Base-by-base conservation (phyloP, 2,113 vertebrate species). In the Saguinus midas region DNA sequence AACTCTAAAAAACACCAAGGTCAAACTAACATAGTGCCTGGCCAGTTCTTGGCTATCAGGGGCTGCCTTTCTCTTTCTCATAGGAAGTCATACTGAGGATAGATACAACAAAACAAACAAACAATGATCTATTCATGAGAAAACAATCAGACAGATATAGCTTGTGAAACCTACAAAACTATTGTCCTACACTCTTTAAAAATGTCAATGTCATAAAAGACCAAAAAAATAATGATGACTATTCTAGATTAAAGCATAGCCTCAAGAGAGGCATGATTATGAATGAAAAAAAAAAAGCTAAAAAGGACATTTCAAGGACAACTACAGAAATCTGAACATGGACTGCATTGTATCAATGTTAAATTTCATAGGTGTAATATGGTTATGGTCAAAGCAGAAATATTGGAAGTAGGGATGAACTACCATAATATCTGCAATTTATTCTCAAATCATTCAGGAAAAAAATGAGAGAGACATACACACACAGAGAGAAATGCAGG, bases 11-110 rank as follows among this genome's bases (percentile, higher is more conserved):
- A 94, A 76, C 20, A 27, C 29, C 4, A 12, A 80, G 87, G 70
- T 25, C 3, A 0, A 61, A n/a, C 3, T 3, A 10, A 43, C 0
- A 23, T 17, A 16, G 29, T 13, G 25, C 17, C 7, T 2, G 37
- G 45, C 55, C 88, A 66, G 16, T 8, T 23, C 92, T 61, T 4
- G 70, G 40, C 57, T 90, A 29, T 70, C n/a, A 55, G 66, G 48
- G 90, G 11, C 92, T 55, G n/a, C 61, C 61, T 40, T 14, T 73
- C 72, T 87, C 86, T 70, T 70, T 83, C n/a, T 83, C 86, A 52
- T 20, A 95, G 32, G 32, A 95, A 93, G 87, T n/a, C 43, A 79
- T 6, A 52, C 3, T 55, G 43, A 73, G 40, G 37, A 50, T 5
- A 73, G 55, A 85, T 58, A 37, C 3, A 82, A 90, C 8, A 80